Conservation (phyloP, 2,113 vertebrate genomes). For the Aix galericulata region DNA sequence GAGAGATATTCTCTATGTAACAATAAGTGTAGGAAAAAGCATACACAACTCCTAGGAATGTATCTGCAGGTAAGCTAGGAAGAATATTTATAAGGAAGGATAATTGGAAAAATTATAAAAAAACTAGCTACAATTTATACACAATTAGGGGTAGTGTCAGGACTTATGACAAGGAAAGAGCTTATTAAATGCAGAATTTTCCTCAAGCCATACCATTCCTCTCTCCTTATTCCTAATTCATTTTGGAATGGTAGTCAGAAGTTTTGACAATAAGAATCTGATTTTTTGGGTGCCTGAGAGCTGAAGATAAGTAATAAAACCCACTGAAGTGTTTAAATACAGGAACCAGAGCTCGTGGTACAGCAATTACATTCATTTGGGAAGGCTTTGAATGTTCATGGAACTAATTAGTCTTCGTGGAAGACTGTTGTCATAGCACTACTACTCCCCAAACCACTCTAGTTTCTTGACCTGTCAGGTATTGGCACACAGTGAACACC, state of each 20-base stretch:
- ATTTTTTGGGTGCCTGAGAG: constrained; percentile 14
- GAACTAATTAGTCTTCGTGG: background rate
- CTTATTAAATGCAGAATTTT: background rate
- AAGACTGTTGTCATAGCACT: background rate
- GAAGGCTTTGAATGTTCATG: background rate
- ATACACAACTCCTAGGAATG: background rate
- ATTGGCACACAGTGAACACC: background rate
- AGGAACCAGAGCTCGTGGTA: background rate
- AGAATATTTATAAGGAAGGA: background rate
- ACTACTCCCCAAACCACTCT: background rate
- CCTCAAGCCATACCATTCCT: background rate
- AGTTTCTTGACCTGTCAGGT: background rate
- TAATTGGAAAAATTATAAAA: background rate
- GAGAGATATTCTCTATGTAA: background rate
- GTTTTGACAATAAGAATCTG: constrained; percentile 19
- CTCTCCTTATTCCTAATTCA: background rate
- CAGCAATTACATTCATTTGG: background rate
- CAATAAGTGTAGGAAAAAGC: background rate
- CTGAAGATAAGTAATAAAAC: constrained; percentile 30
- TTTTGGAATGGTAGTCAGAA: background rate
- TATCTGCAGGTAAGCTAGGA: background rate
- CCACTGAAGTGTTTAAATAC: constrained; percentile 3
- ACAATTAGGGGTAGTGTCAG: background rate
- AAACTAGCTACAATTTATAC: background rate
- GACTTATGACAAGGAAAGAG: background rate